These are phyloP conservation scores for Madoqua kirkii DNA, from an alignment of 2,113 vertebrate species.

Conservation along the genomic window DNA sequence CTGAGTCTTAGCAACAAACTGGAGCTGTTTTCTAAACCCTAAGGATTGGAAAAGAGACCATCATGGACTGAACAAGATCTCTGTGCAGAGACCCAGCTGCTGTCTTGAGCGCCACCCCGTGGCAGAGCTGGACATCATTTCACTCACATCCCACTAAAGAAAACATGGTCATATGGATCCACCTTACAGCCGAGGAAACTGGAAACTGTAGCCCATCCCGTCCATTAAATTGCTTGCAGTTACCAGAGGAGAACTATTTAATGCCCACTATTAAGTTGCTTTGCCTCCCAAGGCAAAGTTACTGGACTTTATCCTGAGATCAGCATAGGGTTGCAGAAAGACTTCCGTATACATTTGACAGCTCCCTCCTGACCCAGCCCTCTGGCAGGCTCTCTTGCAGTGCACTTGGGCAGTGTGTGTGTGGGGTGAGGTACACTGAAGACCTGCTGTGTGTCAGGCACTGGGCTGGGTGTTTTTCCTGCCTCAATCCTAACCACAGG, in stretches of 20 bases:
- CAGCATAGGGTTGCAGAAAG: neutral
- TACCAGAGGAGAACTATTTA: neutral
- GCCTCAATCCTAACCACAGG: neutral
- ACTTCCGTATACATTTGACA: neutral
- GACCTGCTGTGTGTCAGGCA: neutral
- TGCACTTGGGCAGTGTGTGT: neutral
- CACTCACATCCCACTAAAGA: neutral
- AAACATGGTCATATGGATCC: neutral
- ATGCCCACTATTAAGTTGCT: neutral
- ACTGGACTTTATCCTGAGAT: neutral
- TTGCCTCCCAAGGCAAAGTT: neutral
- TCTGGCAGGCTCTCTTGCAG: neutral
- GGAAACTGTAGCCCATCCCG: neutral
- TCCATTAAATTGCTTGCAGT: neutral
- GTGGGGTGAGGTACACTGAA: neutral
- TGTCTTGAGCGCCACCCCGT: neutral
- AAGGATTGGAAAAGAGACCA: neutral
- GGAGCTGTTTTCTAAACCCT: neutral
- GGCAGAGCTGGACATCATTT: neutral
- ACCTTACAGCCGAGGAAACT: neutral
- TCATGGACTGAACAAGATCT: neutral
- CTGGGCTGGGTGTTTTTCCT: neutral
- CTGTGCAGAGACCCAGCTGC: neutral
- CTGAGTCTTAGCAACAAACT: neutral
- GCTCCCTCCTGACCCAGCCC: neutral